Base-by-base conservation (phyloP, 2,113 vertebrate genomes). In the Psittacula cyanocephala region DNA sequence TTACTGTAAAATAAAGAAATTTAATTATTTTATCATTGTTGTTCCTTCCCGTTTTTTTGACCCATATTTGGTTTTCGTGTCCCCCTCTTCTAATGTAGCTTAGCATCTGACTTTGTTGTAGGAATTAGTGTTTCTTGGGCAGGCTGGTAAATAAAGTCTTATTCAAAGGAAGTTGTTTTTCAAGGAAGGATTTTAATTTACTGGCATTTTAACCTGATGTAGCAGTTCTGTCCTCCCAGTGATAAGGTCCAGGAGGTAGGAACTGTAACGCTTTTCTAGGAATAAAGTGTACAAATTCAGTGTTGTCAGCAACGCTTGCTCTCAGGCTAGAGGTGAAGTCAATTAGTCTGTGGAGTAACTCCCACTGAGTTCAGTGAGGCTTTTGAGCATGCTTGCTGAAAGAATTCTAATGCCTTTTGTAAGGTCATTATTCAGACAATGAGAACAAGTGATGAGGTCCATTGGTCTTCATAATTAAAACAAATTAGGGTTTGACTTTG, bases 81-180 rank as follows among this genome's bases (percentile, higher is more conserved):
- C 17, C n/a, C 15, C 11, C n/a, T 41, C 33, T 50, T 23, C 88
- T 98, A 98, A 95, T 46, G 82, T 98, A 76, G 98, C 98, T 44
- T 90, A 74, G 74, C 91, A 84, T n/a, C 96, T 99, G 31, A 97
- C 97, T 17, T 91, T 96, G 35, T 98, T 24, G 92, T 59, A 39
- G 98, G 97, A 63, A 95, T 97, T 81, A 96, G 97, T 4, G 22
- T 98, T 99, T 98, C 97, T 98, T 20, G 98, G 97, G 43, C 97
- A 98, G 89, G 98, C 98, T 1, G 86, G 86, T 67, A 98, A 96
- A 68, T 95, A 92, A 44, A 96, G 97, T 28, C 94, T 98, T 41
- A 97, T 98, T 9, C 97, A 97, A 84, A 98, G 98, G 95, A 98
- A 98, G 81, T 84, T 98, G 98, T 97, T 98, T 98, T 96, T 96